A percentile compares a stretch with the other conserved stretches of the same genome.
Conservation (phyloP, 1,140 invertebrate genomes). For the Andricus grossulariae region DNA sequence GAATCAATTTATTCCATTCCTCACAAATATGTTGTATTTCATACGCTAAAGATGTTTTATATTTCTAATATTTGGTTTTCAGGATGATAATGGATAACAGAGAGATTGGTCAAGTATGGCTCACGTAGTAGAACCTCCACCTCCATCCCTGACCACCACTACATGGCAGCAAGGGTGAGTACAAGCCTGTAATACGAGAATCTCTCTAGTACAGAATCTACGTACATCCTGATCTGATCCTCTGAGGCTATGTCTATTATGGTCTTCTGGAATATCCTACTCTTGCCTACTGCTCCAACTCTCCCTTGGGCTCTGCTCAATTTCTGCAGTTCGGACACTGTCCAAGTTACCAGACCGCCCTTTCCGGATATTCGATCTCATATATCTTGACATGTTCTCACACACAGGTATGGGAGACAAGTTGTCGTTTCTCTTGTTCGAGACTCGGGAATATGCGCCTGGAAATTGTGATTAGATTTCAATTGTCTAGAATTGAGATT, state of each 20-base stretch:
- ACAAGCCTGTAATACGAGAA: slow-evolving; percentile 23
- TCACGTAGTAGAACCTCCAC: slow-evolving; percentile 57
- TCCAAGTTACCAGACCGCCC: slow-evolving; percentile 61
- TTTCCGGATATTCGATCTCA: slow-evolving; percentile 65
- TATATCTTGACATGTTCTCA: slow-evolving; percentile 56
- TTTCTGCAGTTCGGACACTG: slow-evolving; percentile 47
- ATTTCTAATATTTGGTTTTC: slow-evolving; percentile 50
- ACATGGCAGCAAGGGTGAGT: slow-evolving; percentile 70
- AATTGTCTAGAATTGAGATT: too few relatives aligned
- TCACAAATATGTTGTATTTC: too few relatives aligned
- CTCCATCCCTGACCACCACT: slow-evolving; percentile 55
- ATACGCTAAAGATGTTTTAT: too few relatives aligned
- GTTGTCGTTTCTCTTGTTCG: slow-evolving; percentile 9
- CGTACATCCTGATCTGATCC: not conserved
- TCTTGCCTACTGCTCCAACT: not conserved
- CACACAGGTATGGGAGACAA: slow-evolving; percentile 29
- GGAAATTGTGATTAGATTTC: too few relatives aligned
- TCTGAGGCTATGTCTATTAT: not conserved
- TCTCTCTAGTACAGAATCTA: not conserved
- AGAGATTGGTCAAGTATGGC: slow-evolving; percentile 63
- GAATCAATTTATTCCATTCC: too few relatives aligned
- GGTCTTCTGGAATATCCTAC: not conserved
- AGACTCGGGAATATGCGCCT: not conserved
- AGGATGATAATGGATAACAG: slow-evolving; percentile 60
- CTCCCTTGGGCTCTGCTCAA: slow-evolving; percentile 24